Evolutionary conservation across 2,888 invertebrate genomes (phyloP).

Genomic region (Tromatobia lineatoria): DNA sequence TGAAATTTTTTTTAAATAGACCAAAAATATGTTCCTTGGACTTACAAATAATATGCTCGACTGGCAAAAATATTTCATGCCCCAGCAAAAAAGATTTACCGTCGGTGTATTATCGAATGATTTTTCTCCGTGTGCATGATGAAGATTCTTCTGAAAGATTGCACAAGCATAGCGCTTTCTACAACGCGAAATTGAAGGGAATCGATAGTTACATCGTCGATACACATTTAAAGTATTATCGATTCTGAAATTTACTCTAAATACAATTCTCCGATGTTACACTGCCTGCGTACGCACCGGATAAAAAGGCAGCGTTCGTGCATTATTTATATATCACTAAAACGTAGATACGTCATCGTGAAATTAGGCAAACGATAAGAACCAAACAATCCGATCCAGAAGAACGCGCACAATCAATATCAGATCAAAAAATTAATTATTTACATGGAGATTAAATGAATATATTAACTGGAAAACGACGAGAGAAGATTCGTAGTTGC

Average conservation of each 20-base stretch:
- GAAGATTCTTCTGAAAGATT: constrained; percentile 37
- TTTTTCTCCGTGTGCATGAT: constrained; percentile 32
- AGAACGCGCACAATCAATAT: constrained; percentile 52
- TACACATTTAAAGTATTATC: constrained; percentile 19
- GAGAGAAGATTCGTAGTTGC: neutral
- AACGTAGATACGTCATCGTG: neutral
- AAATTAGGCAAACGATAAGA: constrained; percentile 39
- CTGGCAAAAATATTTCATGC: no score
- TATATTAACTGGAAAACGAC: neutral
- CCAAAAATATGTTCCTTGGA: no score
- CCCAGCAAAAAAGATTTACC: no score
- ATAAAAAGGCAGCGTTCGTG: constrained; percentile 10
- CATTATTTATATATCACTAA: constrained; percentile 4
- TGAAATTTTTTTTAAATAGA: no score
- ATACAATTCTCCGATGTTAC: constrained; percentile 36
- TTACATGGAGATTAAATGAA: neutral
- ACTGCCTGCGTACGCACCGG: constrained; percentile 53
- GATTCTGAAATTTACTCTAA: constrained; percentile 4
- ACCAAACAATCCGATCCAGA: constrained; percentile 62
- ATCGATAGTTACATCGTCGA: constrained; percentile 7
- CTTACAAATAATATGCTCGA: no score
- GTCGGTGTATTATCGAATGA: no score
- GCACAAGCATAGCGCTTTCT: constrained; percentile 45
- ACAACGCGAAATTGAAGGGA: constrained; percentile 24
- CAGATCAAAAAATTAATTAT: constrained; percentile 15